These are phyloP conservation scores for Hydractinia echinata DNA, from an alignment of 30 jellyfish, hydroid and myxozoan genomes.

Conservation along the genomic window DNA sequence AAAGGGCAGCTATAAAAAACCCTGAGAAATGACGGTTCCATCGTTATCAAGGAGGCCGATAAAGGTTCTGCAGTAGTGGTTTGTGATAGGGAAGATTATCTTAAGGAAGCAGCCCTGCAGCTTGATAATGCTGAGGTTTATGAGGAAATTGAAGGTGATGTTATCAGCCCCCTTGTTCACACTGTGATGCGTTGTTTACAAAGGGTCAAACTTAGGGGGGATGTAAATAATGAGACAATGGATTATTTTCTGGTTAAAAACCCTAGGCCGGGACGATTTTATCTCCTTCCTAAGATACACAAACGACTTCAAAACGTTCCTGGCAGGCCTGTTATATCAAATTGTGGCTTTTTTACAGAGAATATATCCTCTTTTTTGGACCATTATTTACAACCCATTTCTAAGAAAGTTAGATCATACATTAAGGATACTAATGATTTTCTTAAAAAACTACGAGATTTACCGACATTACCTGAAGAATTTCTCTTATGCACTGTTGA, in stretches of 20 bases:
- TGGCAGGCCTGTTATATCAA: background rate
- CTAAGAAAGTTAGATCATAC: background rate
- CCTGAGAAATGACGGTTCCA: no score
- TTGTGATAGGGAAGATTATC: no score
- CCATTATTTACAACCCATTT: background rate
- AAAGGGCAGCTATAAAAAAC: no score
- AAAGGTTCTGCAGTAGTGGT: no score
- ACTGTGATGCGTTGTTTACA: background rate
- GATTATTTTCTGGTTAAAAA: conserved; percentile 2
- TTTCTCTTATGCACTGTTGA: background rate
- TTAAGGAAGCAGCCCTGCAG: no score
- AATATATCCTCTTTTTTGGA: background rate
- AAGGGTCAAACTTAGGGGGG: background rate
- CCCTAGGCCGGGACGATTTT: background rate
- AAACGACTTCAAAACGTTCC: background rate
- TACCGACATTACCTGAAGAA: background rate
- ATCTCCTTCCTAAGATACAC: conserved; percentile 3
- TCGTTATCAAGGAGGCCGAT: no score
- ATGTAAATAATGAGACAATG: background rate
- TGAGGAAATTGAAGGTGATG: no score
- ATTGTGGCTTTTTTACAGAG: background rate
- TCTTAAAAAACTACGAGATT: background rate
- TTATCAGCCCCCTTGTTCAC: no score
- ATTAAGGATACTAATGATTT: background rate
- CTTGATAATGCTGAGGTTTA: no score